phyloP scores from a whole-genome alignment of 2,113 vertebrate species.

The Hyperoodon ampullatus region DNA sequence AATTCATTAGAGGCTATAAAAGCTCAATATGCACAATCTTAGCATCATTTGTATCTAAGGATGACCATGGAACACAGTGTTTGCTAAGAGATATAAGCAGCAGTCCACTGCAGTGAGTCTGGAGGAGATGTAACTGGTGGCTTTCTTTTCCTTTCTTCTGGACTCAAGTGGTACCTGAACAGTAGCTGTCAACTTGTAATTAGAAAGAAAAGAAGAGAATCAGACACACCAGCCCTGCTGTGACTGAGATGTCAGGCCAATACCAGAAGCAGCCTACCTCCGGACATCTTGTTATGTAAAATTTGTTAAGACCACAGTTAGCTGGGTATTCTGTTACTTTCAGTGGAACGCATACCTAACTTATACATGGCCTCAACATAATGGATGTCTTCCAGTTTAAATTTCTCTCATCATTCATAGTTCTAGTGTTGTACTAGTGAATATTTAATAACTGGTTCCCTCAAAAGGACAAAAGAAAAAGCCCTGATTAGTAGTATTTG shows the following conservation, averaged over 20 bases:
- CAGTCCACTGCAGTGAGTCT: neutral
- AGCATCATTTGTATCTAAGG: neutral
- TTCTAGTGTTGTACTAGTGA: neutral
- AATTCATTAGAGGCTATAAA: neutral
- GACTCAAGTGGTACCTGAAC: neutral
- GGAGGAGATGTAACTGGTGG: neutral
- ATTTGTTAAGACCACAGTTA: neutral
- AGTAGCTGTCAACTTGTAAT: neutral
- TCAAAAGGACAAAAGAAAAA: neutral
- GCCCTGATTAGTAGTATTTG: neutral
- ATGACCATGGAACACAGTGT: neutral
- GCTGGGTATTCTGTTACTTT: neutral
- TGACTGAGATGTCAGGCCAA: neutral
- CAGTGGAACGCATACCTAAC: neutral
- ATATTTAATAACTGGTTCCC: neutral
- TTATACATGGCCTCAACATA: neutral
- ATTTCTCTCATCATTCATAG: neutral
- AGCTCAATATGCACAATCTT: neutral
- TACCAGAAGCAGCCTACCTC: neutral
- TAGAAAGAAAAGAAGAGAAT: neutral
- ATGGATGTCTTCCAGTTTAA: neutral
- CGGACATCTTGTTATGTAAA: neutral
- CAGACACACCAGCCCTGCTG: neutral
- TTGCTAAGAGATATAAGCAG: neutral
- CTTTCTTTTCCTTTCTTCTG: neutral